Conservation (phyloP, 2,888 invertebrate genomes). For the Mythimna loreyi region DNA sequence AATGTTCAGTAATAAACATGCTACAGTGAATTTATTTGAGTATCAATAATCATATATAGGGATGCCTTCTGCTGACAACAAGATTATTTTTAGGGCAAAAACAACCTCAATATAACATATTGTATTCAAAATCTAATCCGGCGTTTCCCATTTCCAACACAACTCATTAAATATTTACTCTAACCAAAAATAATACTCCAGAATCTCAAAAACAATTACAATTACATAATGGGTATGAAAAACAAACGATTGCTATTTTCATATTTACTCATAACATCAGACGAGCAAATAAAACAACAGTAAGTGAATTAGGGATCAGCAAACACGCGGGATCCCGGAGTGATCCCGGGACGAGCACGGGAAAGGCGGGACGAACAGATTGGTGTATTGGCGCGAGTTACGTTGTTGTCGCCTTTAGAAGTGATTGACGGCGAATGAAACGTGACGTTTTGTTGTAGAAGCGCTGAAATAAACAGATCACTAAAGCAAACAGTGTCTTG, state of each 20-base stretch:
- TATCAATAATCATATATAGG: neutral
- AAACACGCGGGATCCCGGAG: conserved; percentile 40
- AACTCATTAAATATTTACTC: conserved; percentile 32
- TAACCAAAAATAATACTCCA: conserved; percentile 14
- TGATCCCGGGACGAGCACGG: conserved; percentile 39
- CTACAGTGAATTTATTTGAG: conserved; percentile 20
- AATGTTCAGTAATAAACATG: conserved; percentile 20
- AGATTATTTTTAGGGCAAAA: neutral
- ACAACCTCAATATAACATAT: neutral
- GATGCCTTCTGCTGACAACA: accelerated
- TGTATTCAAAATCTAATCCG: neutral
- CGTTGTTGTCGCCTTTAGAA: conserved; percentile 15
- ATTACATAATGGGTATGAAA: conserved; percentile 33
- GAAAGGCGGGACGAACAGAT: conserved; percentile 37
- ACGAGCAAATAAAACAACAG: conserved; percentile 37
- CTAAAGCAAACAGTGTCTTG: neutral
- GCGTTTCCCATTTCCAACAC: conserved; percentile 11
- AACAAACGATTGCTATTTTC: conserved; percentile 39
- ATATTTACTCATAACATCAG: conserved; percentile 45
- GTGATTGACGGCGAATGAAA: conserved; percentile 5
- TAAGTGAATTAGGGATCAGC: conserved; percentile 45
- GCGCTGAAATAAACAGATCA: neutral
- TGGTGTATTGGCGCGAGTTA: conserved; percentile 26
- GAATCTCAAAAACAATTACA: conserved; percentile 37
- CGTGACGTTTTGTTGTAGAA: neutral